These are phyloP conservation scores for Nephrotoma flavescens DNA, from an alignment of 2,888 invertebrate species.

Conservation along the genomic window DNA sequence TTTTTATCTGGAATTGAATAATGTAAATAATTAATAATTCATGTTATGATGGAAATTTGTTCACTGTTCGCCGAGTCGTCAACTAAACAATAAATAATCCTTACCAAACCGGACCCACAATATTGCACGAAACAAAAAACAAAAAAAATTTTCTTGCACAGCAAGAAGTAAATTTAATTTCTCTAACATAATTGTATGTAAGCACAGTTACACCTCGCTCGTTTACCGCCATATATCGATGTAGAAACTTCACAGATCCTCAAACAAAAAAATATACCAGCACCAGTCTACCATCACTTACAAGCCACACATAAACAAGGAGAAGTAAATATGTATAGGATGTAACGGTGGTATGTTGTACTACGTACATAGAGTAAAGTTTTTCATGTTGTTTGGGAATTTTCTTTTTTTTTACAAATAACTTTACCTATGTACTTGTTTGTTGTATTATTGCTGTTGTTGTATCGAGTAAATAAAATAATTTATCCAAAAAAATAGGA, in stretches of 20 bases:
- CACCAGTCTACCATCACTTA: neutral
- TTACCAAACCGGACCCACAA: too few species aligned
- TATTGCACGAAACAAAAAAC: too few species aligned
- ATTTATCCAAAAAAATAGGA: neutral
- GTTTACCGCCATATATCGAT: neutral
- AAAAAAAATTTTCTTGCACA: neutral
- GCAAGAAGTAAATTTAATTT: neutral
- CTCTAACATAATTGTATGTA: neutral
- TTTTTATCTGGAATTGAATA: too few species aligned
- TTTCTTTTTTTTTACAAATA: neutral
- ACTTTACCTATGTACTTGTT: neutral
- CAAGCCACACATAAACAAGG: neutral
- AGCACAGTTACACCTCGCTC: neutral
- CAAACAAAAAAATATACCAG: neutral
- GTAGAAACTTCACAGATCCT: neutral
- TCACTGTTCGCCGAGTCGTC: too few species aligned
- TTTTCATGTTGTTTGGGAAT: neutral
- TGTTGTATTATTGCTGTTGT: neutral
- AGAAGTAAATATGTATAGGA: neutral
- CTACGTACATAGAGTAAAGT: neutral
- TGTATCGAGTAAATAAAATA: neutral
- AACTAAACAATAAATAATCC: too few species aligned
- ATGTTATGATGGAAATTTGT: too few species aligned
- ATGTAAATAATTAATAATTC: too few species aligned
- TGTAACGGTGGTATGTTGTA: neutral